These are phyloP conservation scores for Ischnura elegans DNA, from an alignment of 2,888 invertebrate genomes.

Conservation along the genomic window DNA sequence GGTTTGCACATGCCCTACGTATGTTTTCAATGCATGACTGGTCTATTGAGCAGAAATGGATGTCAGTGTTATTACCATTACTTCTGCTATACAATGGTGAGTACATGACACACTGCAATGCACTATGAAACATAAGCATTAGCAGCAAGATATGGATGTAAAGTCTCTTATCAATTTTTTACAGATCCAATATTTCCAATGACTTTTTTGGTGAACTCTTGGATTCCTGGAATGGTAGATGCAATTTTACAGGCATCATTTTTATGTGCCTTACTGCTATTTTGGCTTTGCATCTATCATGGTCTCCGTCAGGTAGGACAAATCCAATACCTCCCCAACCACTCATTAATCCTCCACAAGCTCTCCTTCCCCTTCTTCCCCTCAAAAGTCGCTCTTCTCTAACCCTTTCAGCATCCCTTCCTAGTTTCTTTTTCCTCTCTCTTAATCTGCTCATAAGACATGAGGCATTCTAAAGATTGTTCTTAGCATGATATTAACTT, in stretches of 20 bases:
- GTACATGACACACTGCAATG: too few species aligned
- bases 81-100: constrained; percentile 95
- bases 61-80: constrained; percentile 91
- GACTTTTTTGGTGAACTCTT: constrained; percentile 92
- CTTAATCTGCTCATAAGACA: too few species aligned
- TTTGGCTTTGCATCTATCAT: constrained; percentile 98
- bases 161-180: constrained; percentile 73
- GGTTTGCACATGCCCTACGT: constrained; percentile 93
- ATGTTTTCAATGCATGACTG: constrained; percentile 94
- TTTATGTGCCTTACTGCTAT: constrained; percentile 91
- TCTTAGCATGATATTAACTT: too few species aligned
- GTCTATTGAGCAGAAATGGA: constrained; percentile 99
- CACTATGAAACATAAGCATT: constrained; percentile 18
- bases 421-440: too few species aligned
- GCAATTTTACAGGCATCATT: constrained; percentile 94
- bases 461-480: too few species aligned
- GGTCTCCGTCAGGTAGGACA: constrained; percentile 90
- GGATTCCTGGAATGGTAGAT: constrained; percentile 95
- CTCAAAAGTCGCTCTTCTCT: too few species aligned
- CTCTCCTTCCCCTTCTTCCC: too few species aligned
- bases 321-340: neutral
- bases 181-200: constrained; percentile 96
- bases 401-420: too few species aligned
- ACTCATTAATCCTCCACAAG: too few species aligned
- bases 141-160: constrained; percentile 4